phyloP scores from a whole-genome alignment of 2,888 invertebrate genomes.

The Macaria notata region DNA sequence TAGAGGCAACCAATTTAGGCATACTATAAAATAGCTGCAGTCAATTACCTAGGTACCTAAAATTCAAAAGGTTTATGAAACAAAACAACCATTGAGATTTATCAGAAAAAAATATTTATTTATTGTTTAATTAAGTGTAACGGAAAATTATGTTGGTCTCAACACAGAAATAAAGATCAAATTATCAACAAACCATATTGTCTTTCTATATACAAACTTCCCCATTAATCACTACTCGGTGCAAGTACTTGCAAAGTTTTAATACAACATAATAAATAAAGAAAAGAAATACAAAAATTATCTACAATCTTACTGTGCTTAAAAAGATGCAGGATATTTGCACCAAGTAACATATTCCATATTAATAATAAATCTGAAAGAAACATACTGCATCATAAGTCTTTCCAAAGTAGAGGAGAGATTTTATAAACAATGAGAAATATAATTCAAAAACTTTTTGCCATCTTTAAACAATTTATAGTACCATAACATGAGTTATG shows the following conservation, averaged over 20 bases:
- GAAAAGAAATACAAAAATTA: background rate
- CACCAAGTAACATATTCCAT: constrained; percentile 37
- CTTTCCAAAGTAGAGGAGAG: constrained; percentile 46
- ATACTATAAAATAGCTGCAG: no score
- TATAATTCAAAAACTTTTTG: constrained; percentile 23
- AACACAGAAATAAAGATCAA: constrained; percentile 72
- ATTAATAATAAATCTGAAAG: constrained; percentile 11
- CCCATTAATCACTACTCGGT: constrained; percentile 2
- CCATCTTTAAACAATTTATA: constrained; percentile 24
- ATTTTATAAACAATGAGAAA: constrained; percentile 57
- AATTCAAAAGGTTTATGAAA: background rate
- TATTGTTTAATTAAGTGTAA: constrained; percentile 72
- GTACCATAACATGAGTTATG: background rate
- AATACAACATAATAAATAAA: background rate
- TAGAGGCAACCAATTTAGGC: no score
- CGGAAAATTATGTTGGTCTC: constrained; percentile 61
- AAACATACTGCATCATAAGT: constrained; percentile 38
- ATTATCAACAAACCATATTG: constrained; percentile 71
- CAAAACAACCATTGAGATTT: constrained; percentile 52
- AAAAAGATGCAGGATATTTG: constrained; percentile 9
- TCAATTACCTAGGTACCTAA: no score
- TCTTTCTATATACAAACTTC: constrained; percentile 67
- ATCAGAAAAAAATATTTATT: constrained; percentile 65
- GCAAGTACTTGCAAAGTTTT: constrained; percentile 7
- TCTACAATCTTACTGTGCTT: background rate